Evolutionary conservation across 2,113 vertebrate genomes (phyloP), one percentile per base, ranked within the genome.

Genomic region (Nothocercus julius): DNA sequence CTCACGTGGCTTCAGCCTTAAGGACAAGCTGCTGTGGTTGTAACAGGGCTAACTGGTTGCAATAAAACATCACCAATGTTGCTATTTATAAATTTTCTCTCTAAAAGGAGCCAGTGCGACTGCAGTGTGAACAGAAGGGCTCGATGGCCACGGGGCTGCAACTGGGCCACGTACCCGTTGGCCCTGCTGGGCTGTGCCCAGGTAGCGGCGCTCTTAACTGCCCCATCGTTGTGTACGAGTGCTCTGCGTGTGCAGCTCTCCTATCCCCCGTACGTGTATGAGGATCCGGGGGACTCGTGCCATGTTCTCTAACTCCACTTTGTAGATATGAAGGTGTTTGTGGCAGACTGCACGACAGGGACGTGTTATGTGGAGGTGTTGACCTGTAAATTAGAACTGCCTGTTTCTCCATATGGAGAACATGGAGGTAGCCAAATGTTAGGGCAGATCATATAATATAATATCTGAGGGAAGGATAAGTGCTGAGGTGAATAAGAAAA

Each of bases 151-250:
- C 3, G 0, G 4, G 68, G 40, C 47, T 62, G 59, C 67, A 21
- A 49, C 42, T 62, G 76, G 19, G 58, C 11, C 36, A 1, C 27
- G 0, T 51, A 2, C 24, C 51, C 6, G 18, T 1, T 34, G 22
- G 13, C 20, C 22, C n/a, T 18, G 2, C 25, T 2, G 4, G 16
- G 5, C 69, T 10, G 16, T 38, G 4, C 30, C 7, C 6, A 34
- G 25, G 58, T 4, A 36, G 5, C 5, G 20, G 9, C 28, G 7
- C 12, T 22, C 64, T 32, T 24, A 28, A 16, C 53, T 28, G 53
- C 15, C 24, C 24, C 25, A 53, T 8, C 24, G 25, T 25, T 22
- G 25, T 13, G 25, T 16, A 44, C 15, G 15, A 15, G 44, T 44
- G 16, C 13, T 44, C 44, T 44, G 44, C 36, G 36, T 44, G 15